Percentiles rank a stretch among this genome's conserved stretches.
Conservation (phyloP, 2,113 vertebrate genomes). For the Bambusicola thoracicus region DNA sequence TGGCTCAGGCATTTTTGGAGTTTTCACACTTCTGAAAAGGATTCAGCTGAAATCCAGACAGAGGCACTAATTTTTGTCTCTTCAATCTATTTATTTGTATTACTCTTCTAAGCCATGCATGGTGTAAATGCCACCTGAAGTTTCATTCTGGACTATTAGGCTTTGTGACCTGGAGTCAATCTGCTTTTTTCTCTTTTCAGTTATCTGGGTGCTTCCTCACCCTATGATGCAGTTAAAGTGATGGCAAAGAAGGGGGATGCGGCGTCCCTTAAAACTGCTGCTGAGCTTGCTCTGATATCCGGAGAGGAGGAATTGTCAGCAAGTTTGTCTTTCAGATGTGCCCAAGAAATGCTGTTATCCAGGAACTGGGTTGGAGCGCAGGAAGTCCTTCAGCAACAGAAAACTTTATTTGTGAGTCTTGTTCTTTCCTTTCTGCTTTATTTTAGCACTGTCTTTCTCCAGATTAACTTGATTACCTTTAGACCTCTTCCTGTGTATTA, state of each 20-base stretch:
- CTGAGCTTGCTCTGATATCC: conserved; percentile 80
- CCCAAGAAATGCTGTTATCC: conserved; percentile 84
- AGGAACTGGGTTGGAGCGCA: conserved; percentile 89
- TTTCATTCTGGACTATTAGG: not conserved
- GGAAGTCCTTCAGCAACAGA: conserved; percentile 83
- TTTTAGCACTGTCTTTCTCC: not conserved
- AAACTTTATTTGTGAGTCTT: conserved; percentile 85
- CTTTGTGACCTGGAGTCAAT: not conserved
- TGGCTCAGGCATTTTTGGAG: not conserved
- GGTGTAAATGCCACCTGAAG: not conserved
- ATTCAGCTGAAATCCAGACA: not conserved
- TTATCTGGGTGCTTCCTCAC: conserved; percentile 85
- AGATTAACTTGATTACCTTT: not conserved
- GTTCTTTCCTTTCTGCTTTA: not conserved
- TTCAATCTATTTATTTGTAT: not conserved
- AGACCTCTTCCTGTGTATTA: not conserved
- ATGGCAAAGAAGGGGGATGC: conserved; percentile 90
- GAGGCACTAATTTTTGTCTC: not conserved
- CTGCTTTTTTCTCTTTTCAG: conserved; percentile 71
- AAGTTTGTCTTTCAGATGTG: conserved; percentile 87
- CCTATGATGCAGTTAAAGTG: conserved; percentile 94
- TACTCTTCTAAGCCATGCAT: not conserved
- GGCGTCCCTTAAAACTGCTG: conserved; percentile 85
- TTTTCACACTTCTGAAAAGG: not conserved
- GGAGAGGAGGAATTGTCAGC: conserved; percentile 85